phyloP scores from a whole-genome alignment of 2,888 invertebrate genomes.

The Gryllus longicercus region DNA sequence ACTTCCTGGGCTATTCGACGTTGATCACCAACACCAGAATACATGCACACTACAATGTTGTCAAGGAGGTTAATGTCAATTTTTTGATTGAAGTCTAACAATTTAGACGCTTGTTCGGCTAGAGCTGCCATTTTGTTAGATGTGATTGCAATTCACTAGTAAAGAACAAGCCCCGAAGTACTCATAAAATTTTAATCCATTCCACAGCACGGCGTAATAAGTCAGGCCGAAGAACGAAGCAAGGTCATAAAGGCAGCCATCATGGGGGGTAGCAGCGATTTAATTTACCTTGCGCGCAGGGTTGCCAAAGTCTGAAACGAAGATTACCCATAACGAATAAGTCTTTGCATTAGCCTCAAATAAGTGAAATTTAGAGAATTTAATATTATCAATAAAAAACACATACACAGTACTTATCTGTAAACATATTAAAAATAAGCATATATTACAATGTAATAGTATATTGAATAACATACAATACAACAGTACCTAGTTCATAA shows the following conservation, averaged over 20 bases:
- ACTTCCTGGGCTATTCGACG: conserved; percentile 92
- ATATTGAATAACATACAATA: too few species aligned
- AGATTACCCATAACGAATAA: neutral
- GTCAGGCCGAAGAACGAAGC: neutral
- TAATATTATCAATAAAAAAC: too few species aligned
- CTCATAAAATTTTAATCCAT: neutral
- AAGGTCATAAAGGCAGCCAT: neutral
- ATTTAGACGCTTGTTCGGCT: conserved; percentile 81
- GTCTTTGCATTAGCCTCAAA: too few species aligned
- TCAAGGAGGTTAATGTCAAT: conserved; percentile 93
- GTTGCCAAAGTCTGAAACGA: neutral
- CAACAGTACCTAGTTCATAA: too few species aligned
- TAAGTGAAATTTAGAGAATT: too few species aligned
- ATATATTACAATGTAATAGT: too few species aligned
- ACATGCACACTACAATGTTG: conserved; percentile 89
- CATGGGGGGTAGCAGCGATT: neutral
- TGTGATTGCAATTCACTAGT: too few species aligned
- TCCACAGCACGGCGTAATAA: neutral
- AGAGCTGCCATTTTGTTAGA: conserved; percentile 64
- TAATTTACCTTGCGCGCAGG: neutral
- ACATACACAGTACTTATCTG: too few species aligned
- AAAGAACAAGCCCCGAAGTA: too few species aligned
- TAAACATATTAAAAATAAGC: too few species aligned
- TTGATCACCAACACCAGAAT: conserved; percentile 77
- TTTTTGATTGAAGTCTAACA: conserved; percentile 96